Evolutionary conservation across 2,888 invertebrate species (phyloP), one percentile per base, ranked within the genome.

Genomic region (Melangyna quadrimaculata): DNA sequence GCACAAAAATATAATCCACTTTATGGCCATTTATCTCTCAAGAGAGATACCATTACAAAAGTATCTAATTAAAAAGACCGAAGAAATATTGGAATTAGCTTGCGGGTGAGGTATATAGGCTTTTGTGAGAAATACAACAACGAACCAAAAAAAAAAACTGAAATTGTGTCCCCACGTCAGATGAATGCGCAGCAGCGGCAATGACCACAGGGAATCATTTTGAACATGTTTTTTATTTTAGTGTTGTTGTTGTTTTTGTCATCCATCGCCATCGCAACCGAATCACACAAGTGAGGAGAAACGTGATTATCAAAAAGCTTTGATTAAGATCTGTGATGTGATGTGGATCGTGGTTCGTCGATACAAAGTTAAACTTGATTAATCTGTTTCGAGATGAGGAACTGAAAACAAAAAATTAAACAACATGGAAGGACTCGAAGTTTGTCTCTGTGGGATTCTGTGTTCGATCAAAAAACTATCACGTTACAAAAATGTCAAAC

Each of bases 61-160:
- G 80, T 77, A 80, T 67, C 84, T 84, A 80, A 84, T 84, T 80
- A 84, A 84, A 79, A 59, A 80, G 80, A 80, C 80, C 75, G 72
- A 80, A 84, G 80, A 84, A 79, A 79, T 75, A 84, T 84, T 80
- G 79, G 27, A 75, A 53, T 75, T n/a, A 35, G 80, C 84, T 80
- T 57, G 40, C 22, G 55, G 57, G 40, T 71, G 48, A 84, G 63
- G 53, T 53, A n/a, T n/a, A n/a, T n/a, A 35, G 32, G 40, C 48
- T 78, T n/a, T 78, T 51, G 14, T 22, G 7, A 22, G 24, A 7
- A 24, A 51, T 3, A 14, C 3, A 51, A 24, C 14, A 14, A 9
- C 2, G 1, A 14, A 37, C 3, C 32, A 32, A 29, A 53, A 61
- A 40, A 57, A 35, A 32, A 40, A 61, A 24, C 12, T n/a, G 24